Percentiles rank a stretch among this genome's conserved stretches.
These are phyloP conservation scores for Argyresthia goedartella DNA, from an alignment of 2,888 invertebrate genomes.

Conservation along the genomic window DNA sequence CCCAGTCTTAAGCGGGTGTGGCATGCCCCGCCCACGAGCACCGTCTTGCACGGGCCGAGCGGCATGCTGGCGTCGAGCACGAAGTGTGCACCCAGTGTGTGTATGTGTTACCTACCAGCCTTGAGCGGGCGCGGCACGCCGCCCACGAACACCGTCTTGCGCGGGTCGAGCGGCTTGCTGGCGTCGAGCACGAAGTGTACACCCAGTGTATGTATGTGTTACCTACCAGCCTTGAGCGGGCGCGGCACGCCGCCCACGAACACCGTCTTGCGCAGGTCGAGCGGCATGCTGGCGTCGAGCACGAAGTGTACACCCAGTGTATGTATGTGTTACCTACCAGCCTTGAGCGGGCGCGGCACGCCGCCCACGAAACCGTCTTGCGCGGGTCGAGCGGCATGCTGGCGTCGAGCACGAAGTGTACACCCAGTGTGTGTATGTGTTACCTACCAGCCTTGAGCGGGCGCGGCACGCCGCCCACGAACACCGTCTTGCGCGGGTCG, in stretches of 20 bases:
- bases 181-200: slow-evolving; percentile 98
- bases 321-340: too few species aligned
- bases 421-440: too few species aligned
- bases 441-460: slow-evolving; percentile 93
- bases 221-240: slow-evolving; percentile 92
- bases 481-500: slow-evolving; percentile 98
- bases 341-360: slow-evolving; percentile 98
- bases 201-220: too few species aligned
- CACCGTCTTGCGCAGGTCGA: slow-evolving; percentile 98
- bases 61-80: slow-evolving; percentile 98
- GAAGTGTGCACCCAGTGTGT: slow-evolving; percentile 99
- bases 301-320: slow-evolving; percentile 99
- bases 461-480: slow-evolving; percentile 99
- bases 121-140: slow-evolving; percentile 99
- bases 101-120: slow-evolving; percentile 77
- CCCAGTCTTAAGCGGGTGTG: slow-evolving; percentile 98
- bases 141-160: slow-evolving; percentile 99
- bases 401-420: slow-evolving; percentile 97
- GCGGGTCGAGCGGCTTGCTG: slow-evolving; percentile 95
- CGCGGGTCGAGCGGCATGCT: slow-evolving; percentile 97
- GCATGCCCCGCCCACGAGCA: slow-evolving; percentile 99
- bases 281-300: slow-evolving; percentile 95
- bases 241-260: slow-evolving; percentile 99
- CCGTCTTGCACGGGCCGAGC: slow-evolving; percentile 97
- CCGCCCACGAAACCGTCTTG: slow-evolving; percentile 99